Percentiles rank a stretch among this genome's conserved stretches.
These are phyloP conservation scores for Siniperca scherzeri DNA, from an alignment of 2,797 vertebrate genomes.

Conservation along the genomic window DNA sequence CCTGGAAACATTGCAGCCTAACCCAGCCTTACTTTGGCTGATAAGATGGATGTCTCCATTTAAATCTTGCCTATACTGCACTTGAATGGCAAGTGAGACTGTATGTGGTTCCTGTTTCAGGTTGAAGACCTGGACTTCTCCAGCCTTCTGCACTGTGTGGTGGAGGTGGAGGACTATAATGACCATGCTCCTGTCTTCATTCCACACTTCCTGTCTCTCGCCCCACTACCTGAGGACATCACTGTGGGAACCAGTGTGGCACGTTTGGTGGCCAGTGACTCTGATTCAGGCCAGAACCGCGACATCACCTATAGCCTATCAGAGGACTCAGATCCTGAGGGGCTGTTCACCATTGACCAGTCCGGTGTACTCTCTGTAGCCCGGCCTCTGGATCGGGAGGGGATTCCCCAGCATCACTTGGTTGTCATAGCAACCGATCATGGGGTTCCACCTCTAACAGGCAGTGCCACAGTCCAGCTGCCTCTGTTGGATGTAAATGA, in stretches of 20 bases:
- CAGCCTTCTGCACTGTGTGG: slow-evolving; percentile 86
- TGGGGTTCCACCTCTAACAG: slow-evolving; percentile 86
- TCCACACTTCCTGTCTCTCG: slow-evolving; percentile 86
- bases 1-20: neutral
- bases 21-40: neutral
- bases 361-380: slow-evolving; percentile 86
- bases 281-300: slow-evolving; percentile 90
- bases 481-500: slow-evolving; percentile 91
- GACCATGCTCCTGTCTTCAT: slow-evolving; percentile 92
- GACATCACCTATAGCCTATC: slow-evolving; percentile 88
- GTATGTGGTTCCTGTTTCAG: slow-evolving; percentile 48
- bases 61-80: neutral
- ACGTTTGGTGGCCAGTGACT: slow-evolving; percentile 88
- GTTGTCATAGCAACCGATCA: slow-evolving; percentile 90
- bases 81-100: neutral
- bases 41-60: neutral
- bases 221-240: slow-evolving; percentile 87
- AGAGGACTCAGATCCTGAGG: slow-evolving; percentile 86
- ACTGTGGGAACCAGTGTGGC: slow-evolving; percentile 87
- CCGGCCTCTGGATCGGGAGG: slow-evolving; percentile 87
- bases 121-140: slow-evolving; percentile 92
- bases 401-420: slow-evolving; percentile 83
- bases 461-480: slow-evolving; percentile 88
- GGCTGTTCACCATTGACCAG: slow-evolving; percentile 88
- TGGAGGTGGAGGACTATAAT: slow-evolving; percentile 92